phyloP scores from a whole-genome alignment of 2,113 vertebrate genomes.

The Oryzias celebensis region DNA sequence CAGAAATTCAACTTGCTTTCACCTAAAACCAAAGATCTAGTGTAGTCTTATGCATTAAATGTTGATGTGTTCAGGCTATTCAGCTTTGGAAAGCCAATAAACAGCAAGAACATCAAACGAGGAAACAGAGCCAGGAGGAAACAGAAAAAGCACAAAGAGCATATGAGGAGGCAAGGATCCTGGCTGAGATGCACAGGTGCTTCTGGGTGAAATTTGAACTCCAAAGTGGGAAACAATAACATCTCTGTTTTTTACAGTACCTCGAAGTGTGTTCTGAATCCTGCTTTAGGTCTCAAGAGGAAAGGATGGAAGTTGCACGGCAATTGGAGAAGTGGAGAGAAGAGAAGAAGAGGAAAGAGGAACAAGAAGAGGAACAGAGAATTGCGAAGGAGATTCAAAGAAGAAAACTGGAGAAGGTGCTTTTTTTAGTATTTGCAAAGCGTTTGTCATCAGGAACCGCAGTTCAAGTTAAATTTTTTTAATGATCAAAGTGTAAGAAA shows the following conservation, averaged over 20 bases:
- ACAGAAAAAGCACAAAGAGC: constrained; percentile 51
- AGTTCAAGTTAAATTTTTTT: not conserved
- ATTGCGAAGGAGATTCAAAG: constrained; percentile 73
- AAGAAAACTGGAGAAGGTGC: constrained; percentile 66
- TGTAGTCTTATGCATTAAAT: not conserved
- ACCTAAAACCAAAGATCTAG: too few species aligned
- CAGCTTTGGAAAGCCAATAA: constrained; percentile 84
- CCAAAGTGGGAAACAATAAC: too few species aligned
- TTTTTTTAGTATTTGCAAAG: not conserved
- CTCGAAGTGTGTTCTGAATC: not conserved
- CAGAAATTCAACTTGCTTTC: too few species aligned
- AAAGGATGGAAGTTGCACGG: constrained; percentile 71
- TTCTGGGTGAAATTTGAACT: not conserved
- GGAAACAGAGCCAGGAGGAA: constrained; percentile 76
- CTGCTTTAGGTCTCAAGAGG: constrained; percentile 65
- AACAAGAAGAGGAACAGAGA: constrained; percentile 72
- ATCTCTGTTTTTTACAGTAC: not conserved
- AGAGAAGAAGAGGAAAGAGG: constrained; percentile 71
- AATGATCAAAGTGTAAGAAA: too few species aligned
- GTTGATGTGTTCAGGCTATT: constrained; percentile 79
- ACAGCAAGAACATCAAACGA: constrained; percentile 70
- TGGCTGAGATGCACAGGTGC: constrained; percentile 69
- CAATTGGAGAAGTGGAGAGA: constrained; percentile 81
- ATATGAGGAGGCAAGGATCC: constrained; percentile 49
- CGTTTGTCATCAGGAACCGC: not conserved